Base-by-base conservation (phyloP, 2,797 vertebrate genomes). In the Microcaecilia unicolor region DNA sequence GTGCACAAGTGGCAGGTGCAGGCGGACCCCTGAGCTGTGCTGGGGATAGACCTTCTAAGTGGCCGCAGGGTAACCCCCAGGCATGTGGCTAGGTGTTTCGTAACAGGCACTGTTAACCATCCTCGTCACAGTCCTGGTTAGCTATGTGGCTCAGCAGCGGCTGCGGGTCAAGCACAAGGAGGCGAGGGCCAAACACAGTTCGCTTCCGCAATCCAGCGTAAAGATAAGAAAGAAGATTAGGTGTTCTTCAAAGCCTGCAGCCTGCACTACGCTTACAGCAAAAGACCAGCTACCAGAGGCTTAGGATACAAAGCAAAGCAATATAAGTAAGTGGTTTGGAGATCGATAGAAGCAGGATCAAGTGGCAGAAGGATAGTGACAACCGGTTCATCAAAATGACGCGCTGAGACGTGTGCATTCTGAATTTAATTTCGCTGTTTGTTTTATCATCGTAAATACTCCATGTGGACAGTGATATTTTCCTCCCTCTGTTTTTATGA, bases 301-400 rank as follows among this genome's bases (percentile, higher is more conserved):
- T 53, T 45, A 45, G 58, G 65, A 54, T 31, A 59, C 67, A 64
- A 55, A 67, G 58, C 47, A 63, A n/a, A 76, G 71, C 42, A 43
- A 62, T 56, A 53, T 51, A 42, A 26, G 32, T 60, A 66, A 70
- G 56, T 64, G 19, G 34, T 68, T 60, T 51, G 43, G 56, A 64
- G 74, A 81, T 83, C 74, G 67, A 76, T 78, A 74, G 37, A 35
- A 37, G 51, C 64, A 74, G 9, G 41, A 76, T 74, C 72, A 66
- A 70, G 55, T 49, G 63, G 54, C 56, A 48, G 37, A 48, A 46
- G 51, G 71, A 56, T 57, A 51, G 68, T 56, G 71, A 62, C 67
- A 67, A 73, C 58, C 61, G 66, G n/a, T 57, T 76, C 61, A 43
- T 78, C 66, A 67, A 61, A 64, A 64, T 52, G 41, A 70, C 58